phyloP scores from a whole-genome alignment of 2,113 vertebrate genomes.

The Aldabrachelys gigantea region DNA sequence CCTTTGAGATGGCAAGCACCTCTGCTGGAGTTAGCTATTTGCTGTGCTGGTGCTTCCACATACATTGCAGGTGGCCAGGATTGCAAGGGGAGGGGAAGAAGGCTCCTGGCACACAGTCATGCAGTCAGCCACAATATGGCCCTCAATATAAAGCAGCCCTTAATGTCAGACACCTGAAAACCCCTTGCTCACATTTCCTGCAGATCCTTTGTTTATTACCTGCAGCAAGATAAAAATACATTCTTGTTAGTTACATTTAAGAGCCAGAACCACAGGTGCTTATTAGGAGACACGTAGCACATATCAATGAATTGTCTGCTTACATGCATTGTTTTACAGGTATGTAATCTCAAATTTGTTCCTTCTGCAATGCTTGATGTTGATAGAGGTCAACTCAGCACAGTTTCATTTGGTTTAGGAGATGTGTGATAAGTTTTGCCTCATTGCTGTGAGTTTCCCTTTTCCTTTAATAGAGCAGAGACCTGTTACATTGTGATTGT shows the following conservation, averaged over 20 bases:
- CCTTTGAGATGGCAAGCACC: not conserved
- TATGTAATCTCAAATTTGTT: not conserved
- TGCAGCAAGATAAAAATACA: conserved; percentile 39
- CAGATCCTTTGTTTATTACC: not conserved
- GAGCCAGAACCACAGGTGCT: rapidly evolving
- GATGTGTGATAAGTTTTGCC: not conserved
- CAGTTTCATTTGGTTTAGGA: not conserved
- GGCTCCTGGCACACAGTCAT: not conserved
- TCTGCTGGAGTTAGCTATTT: not conserved
- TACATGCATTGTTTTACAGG: not conserved
- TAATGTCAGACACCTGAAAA: too few species aligned
- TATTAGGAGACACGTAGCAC: not conserved
- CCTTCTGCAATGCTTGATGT: not conserved
- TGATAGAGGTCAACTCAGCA: too few species aligned
- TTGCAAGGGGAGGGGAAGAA: not conserved
- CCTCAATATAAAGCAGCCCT: not conserved
- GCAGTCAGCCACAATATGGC: not conserved
- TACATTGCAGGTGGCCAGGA: not conserved
- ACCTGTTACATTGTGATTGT: not conserved
- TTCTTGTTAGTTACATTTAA: not conserved
- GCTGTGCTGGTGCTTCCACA: not conserved
- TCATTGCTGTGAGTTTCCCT: conserved; percentile 2
- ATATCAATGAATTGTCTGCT: not conserved
- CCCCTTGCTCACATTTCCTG: not conserved
- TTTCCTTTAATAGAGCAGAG: not conserved